Conservation (phyloP, 2,113 vertebrate species). For the Chiloscyllium plagiosum region DNA sequence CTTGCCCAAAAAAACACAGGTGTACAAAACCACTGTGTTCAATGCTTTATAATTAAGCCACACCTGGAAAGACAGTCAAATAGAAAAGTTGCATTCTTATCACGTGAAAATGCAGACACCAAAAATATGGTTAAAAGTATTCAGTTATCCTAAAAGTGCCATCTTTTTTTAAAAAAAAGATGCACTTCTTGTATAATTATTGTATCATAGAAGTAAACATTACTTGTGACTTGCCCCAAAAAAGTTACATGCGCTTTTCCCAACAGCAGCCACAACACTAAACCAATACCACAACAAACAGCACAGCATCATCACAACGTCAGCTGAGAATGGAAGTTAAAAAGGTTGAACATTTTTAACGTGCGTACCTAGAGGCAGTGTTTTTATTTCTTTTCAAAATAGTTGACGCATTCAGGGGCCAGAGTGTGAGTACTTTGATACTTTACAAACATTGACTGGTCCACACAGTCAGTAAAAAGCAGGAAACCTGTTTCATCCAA, state of each 20-base stretch:
- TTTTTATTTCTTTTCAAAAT: neutral
- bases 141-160: neutral
- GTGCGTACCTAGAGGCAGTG: neutral
- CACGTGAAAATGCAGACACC: neutral
- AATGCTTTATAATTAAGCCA: conserved; percentile 2
- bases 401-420: neutral
- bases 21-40: neutral
- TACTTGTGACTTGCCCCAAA: neutral
- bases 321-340: neutral
- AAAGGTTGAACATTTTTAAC: neutral
- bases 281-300: neutral
- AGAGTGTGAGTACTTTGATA: neutral
- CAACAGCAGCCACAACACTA: neutral
- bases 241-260: neutral
- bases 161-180: neutral
- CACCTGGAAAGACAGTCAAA: neutral
- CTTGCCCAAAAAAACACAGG: neutral
- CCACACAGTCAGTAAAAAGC: neutral
- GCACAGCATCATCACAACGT: neutral
- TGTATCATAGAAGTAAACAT: neutral
- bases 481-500: neutral
- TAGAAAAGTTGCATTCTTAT: neutral
- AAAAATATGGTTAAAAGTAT: neutral
- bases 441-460: neutral
- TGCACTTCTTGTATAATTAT: neutral